A percentile compares a stretch with the other conserved stretches of the same genome.
phyloP scores from a whole-genome alignment of 2,113 vertebrate species.

The Pardalotus punctatus region DNA sequence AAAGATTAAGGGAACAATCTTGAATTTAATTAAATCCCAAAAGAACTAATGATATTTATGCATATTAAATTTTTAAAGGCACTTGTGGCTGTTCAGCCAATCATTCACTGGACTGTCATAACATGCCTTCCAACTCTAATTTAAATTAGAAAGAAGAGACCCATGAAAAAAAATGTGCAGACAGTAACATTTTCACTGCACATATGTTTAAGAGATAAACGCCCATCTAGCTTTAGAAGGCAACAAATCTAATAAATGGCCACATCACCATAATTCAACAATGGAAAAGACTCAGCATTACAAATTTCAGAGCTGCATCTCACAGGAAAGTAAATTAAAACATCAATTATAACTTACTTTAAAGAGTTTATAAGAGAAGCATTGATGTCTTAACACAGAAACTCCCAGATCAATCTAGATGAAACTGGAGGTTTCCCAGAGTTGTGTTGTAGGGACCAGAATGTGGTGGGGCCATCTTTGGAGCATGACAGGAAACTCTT shows the following conservation, averaged over 20 bases:
- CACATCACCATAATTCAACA: slow-evolving; percentile 20
- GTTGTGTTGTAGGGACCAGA: not conserved
- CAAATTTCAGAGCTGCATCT: slow-evolving; percentile 25
- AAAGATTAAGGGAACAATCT: slow-evolving; percentile 56
- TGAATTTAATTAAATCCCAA: slow-evolving; percentile 65
- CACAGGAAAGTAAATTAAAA: slow-evolving; percentile 57
- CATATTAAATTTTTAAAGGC: slow-evolving; percentile 64
- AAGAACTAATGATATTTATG: slow-evolving; percentile 65
- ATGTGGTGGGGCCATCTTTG: not conserved
- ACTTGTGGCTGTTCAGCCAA: slow-evolving; percentile 30
- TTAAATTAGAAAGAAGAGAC: slow-evolving; percentile 47
- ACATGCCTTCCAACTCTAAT: slow-evolving; percentile 51
- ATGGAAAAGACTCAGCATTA: not conserved
- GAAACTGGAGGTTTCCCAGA: not conserved
- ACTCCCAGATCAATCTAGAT: not conserved
- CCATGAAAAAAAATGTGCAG: slow-evolving; percentile 6
- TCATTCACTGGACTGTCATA: slow-evolving; percentile 48
- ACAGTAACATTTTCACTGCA: slow-evolving; percentile 29
- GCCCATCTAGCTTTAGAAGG: slow-evolving; percentile 26
- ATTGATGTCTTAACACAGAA: not conserved
- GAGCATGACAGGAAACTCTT: not conserved
- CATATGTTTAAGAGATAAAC: slow-evolving; percentile 41
- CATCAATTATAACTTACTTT: slow-evolving; percentile 42
- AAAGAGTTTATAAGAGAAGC: not conserved
- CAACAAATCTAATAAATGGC: slow-evolving; percentile 53